Conservation (phyloP, 2,888 invertebrate genomes). For the Cybosia mesomella region DNA sequence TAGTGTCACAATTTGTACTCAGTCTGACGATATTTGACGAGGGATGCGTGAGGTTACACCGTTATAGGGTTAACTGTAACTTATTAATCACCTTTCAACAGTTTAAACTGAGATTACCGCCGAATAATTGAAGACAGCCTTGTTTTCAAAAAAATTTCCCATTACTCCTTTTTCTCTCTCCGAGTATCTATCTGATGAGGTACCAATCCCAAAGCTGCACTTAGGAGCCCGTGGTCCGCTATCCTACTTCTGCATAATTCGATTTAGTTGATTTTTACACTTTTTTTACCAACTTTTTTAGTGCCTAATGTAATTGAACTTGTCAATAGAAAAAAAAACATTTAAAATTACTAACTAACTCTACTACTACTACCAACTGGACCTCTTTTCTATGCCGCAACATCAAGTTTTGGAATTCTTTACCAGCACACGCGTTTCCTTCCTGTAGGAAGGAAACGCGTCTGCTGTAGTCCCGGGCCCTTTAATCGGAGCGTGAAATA, state of each 20-base stretch:
- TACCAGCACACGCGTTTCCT: no score
- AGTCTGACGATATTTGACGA: constrained; percentile 48
- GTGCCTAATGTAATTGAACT: no score
- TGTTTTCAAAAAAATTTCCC: neutral
- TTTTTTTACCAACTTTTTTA: no score
- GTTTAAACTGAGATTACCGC: neutral
- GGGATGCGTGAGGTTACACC: constrained; percentile 33
- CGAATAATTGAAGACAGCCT: neutral
- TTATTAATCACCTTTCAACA: neutral
- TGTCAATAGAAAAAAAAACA: no score
- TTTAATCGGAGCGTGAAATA: no score
- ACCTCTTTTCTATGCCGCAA: no score
- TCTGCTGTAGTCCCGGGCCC: no score
- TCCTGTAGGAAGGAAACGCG: no score
- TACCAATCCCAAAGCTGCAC: no score
- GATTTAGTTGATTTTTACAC: neutral
- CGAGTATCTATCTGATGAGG: neutral
- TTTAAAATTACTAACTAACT: no score
- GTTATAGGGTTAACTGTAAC: neutral
- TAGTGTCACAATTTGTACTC: constrained; percentile 60
- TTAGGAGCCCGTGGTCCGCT: neutral
- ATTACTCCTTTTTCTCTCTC: neutral
- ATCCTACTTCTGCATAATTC: neutral
- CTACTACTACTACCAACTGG: no score
- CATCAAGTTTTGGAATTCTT: no score